Conservation (phyloP, 1,140 invertebrate genomes). For the Drosophila orosa region DNA sequence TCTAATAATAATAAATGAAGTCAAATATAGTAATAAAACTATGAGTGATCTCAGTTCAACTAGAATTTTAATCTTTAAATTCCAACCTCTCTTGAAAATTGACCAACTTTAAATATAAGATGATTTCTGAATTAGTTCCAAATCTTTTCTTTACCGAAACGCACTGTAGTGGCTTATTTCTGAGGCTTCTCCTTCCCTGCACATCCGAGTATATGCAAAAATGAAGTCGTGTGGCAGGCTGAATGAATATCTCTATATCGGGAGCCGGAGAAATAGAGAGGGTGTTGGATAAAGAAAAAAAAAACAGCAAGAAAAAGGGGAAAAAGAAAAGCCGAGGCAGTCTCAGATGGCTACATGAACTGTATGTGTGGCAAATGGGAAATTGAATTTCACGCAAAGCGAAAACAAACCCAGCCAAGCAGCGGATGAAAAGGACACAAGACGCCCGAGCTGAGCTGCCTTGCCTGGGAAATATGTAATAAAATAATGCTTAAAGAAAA, state of each 20-base stretch:
- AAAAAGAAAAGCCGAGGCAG: slow-evolving; percentile 6
- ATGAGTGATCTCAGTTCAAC: no score
- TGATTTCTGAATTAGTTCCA: neutral
- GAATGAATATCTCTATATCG: slow-evolving; percentile 62
- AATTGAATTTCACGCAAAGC: slow-evolving; percentile 78
- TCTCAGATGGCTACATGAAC: slow-evolving; percentile 35
- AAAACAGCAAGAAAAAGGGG: neutral
- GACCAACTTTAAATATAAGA: neutral
- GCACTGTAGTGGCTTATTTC: slow-evolving; percentile 21
- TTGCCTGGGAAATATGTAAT: slow-evolving; percentile 62
- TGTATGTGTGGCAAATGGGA: slow-evolving; percentile 69
- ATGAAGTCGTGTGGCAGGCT: slow-evolving; percentile 39
- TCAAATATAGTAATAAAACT: neutral
- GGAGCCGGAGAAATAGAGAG: slow-evolving; percentile 38
- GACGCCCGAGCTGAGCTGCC: slow-evolving; percentile 19
- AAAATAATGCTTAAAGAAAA: slow-evolving; percentile 79
- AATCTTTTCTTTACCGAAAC: neutral
- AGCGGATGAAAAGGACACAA: slow-evolving; percentile 36
- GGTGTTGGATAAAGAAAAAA: slow-evolving; percentile 3
- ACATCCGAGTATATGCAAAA: slow-evolving; percentile 47
- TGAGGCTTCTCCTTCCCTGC: slow-evolving; percentile 13
- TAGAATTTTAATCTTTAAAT: neutral
- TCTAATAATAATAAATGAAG: neutral
- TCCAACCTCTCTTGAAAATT: neutral
- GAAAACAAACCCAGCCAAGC: slow-evolving; percentile 74